Conservation (phyloP, 1,140 invertebrate species). For the Sarcophaga peregrina region DNA sequence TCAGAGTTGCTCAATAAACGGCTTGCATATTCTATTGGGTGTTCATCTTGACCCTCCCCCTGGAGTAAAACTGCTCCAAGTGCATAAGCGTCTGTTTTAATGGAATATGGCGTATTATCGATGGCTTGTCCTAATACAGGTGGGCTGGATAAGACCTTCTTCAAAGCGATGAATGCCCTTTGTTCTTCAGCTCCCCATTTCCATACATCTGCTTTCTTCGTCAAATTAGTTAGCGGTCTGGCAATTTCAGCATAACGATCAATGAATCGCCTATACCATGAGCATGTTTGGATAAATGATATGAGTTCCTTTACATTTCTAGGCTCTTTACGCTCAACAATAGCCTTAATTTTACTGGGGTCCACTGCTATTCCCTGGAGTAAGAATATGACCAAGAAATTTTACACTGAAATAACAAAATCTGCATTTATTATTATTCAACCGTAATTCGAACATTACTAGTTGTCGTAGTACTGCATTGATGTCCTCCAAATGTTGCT, state of each 20-base stretch:
- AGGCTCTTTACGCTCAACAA: constrained; percentile 39
- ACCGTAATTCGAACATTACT: not conserved
- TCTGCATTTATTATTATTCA: constrained; percentile 1
- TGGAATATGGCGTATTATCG: constrained; percentile 49
- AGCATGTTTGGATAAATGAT: constrained; percentile 43
- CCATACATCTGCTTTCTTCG: constrained; percentile 39
- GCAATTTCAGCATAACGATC: constrained; percentile 23
- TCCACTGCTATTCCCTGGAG: constrained; percentile 48
- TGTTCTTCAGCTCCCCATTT: constrained; percentile 39
- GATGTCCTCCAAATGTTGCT: constrained; percentile 1
- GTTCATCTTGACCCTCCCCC: constrained; percentile 59
- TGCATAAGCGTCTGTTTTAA: constrained; percentile 56
- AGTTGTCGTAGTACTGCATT: not conserved
- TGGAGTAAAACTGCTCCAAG: constrained; percentile 59
- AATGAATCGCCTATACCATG: constrained; percentile 52
- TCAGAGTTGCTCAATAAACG: constrained; percentile 59
- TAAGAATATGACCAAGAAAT: constrained; percentile 15
- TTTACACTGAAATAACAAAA: not conserved
- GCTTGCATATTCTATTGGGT: constrained; percentile 67
- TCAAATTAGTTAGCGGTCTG: not conserved
- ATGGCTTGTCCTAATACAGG: constrained; percentile 50
- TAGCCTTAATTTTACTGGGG: constrained; percentile 44
- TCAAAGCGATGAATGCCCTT: constrained; percentile 42
- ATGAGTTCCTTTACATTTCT: constrained; percentile 47
- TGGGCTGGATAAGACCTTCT: constrained; percentile 6